Evolutionary conservation across 2,888 invertebrate species (phyloP).

Genomic region (Pheosia gnoma): DNA sequence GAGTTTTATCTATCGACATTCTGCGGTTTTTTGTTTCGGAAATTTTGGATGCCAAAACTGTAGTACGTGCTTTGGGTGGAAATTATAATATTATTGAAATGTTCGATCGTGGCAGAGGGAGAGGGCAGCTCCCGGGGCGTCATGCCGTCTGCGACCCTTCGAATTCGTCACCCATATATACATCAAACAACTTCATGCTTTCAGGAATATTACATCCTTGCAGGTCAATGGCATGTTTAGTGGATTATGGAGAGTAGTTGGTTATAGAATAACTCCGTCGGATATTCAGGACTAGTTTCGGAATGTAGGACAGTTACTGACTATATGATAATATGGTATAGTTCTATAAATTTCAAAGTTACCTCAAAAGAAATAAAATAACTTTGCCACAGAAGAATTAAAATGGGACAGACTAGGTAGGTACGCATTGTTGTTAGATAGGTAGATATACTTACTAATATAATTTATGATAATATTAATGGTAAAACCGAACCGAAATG

Average conservation of each 20-base stretch:
- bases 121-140: slow-evolving; percentile 50
- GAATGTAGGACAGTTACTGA: too few relatives aligned
- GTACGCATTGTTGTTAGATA: too few relatives aligned
- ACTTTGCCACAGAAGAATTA: too few relatives aligned
- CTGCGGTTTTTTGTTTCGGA: slow-evolving; percentile 12
- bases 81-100: slow-evolving; percentile 31
- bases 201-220: slow-evolving; percentile 36
- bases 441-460: too few relatives aligned
- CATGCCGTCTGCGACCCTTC: slow-evolving; percentile 64
- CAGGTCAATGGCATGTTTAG: slow-evolving; percentile 29
- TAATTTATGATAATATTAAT: too few relatives aligned
- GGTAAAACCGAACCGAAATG: too few relatives aligned
- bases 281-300: slow-evolving; percentile 20
- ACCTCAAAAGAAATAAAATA: too few relatives aligned
- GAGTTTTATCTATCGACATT: slow-evolving; percentile 16
- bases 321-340: too few relatives aligned
- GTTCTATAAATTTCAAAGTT: too few relatives aligned
- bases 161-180: slow-evolving; percentile 40
- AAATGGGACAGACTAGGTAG: too few relatives aligned
- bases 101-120: slow-evolving; percentile 59
- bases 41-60: slow-evolving; percentile 9
- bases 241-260: slow-evolving; percentile 7
- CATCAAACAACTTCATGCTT: slow-evolving; percentile 45
- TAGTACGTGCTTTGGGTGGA: slow-evolving; percentile 27
- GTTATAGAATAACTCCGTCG: slow-evolving; percentile 16